Conservation (phyloP, 2,888 invertebrate species). For the Drosophila paranaensis region DNA sequence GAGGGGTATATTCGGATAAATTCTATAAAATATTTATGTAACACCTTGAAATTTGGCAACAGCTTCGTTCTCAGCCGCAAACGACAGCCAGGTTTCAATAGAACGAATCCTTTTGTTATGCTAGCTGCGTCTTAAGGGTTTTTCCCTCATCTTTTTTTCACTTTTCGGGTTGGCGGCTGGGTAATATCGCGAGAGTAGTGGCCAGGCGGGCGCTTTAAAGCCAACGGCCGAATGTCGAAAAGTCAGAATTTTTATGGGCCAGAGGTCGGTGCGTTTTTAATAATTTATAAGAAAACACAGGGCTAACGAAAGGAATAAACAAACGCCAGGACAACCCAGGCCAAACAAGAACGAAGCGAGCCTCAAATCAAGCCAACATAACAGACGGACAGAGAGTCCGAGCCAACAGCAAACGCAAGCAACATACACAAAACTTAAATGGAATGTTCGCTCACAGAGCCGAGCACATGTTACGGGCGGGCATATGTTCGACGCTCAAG, state of each 20-base stretch:
- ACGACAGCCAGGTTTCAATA: conserved; percentile 54
- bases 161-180: neutral
- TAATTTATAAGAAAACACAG: conserved; percentile 64
- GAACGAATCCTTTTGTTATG: conserved; percentile 39
- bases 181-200: neutral
- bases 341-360: conserved; percentile 25
- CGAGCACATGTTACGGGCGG: conserved; percentile 22
- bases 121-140: conserved; percentile 1
- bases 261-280: conserved; percentile 66
- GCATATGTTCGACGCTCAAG: conserved; percentile 6
- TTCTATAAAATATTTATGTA: conserved; percentile 42
- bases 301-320: conserved; percentile 41
- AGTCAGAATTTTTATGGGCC: conserved; percentile 48
- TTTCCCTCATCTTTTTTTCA: neutral
- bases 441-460: conserved; percentile 40
- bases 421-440: conserved; percentile 48
- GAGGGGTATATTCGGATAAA: conserved; percentile 24
- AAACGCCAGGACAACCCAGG: conserved; percentile 24
- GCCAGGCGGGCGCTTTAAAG: conserved; percentile 29
- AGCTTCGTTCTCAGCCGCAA: conserved; percentile 37
- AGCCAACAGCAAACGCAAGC: conserved; percentile 26
- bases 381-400: conserved; percentile 19
- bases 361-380: conserved; percentile 65
- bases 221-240: conserved; percentile 11
- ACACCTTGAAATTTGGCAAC: conserved; percentile 36